Base-by-base conservation (phyloP, 2,113 vertebrate species). In the Hypomesus transpacificus region DNA sequence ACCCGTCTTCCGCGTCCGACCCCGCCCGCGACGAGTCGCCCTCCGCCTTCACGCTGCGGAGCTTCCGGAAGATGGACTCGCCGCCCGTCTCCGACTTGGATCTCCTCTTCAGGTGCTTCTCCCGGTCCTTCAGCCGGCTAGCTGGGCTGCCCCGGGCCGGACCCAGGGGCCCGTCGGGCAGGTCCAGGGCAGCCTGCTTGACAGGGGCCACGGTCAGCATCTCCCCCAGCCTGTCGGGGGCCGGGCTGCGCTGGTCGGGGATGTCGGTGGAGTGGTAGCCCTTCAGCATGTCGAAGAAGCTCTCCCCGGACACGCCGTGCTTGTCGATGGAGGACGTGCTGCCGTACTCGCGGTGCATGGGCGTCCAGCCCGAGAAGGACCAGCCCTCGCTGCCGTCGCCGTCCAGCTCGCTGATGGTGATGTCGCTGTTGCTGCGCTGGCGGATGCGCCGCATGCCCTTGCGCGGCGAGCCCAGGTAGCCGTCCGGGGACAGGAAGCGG, bases 291-390 rank as follows among this genome's bases (percentile, higher is more conserved):
- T 98, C 97, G 80, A 98, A 98, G 85, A 98, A 99, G 85, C 95
- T 96, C 63, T 98, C 96, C 60, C 95, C 96, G 3, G 96, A 97
- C 65, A 94, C 95, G 1, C 95, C 96, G 59, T 99, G 97, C 74
- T 99, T 99, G 78, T 99, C 97, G 39, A 99, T 99, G 7, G 97
- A 99, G 6, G 96, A 98, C 20, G 97, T 99, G 90, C 97, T 99
- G 61, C 97, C 97, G 20, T 99, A 99, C 77, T 99, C 97, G 20
- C 97, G 94, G 83, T 99, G 97, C 85, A 99, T 91, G 46, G 96
- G 95, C 0, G 95, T 93, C 86, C 97, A 95, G 0, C 96, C 95
- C 5, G 96, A 96, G 68, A 96, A 97, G 72, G 95, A 94, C 93
- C 96, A 98, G 87, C 97, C 96, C 86, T 98, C 97, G n/a, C 94